These are phyloP conservation scores for Enteromius argenteus DNA, from an alignment of 2,797 vertebrate genomes.

Conservation along the genomic window DNA sequence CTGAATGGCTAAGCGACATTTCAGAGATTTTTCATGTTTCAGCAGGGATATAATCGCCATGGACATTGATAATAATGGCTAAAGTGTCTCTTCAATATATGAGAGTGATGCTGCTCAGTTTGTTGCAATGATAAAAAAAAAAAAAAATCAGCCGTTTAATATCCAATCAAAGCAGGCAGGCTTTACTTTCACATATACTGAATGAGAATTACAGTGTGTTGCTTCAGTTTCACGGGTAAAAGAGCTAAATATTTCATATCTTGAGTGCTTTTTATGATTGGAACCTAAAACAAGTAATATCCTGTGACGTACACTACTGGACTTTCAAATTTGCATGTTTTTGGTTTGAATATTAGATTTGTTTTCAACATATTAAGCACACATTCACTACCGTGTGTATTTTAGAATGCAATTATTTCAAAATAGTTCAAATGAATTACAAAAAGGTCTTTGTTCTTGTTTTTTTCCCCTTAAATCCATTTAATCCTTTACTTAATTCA, in stretches of 20 bases:
- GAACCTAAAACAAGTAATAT: not conserved
- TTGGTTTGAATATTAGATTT: too few relatives aligned
- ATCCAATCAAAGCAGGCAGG: not conserved
- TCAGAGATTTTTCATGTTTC: not conserved
- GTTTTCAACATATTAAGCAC: not conserved
- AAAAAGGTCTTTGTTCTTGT: not conserved
- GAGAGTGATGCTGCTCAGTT: not conserved
- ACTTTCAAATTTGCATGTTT: not conserved
- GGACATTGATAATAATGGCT: not conserved
- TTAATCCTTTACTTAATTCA: not conserved
- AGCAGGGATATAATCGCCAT: not conserved
- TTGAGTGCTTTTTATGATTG: not conserved
- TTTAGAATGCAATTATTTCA: not conserved
- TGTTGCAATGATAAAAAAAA: not conserved
- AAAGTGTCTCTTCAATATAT: not conserved
- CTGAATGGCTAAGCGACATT: not conserved
- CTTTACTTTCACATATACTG: not conserved
- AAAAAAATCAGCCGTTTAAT: not conserved
- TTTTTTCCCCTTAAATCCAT: not conserved
- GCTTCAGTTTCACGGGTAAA: slow-evolving; percentile 2
- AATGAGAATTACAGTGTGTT: not conserved
- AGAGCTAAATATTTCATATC: not conserved
- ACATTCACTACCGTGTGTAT: not conserved
- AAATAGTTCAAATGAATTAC: not conserved
- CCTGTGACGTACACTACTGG: not conserved